These are phyloP conservation scores for Drosophila watanabei DNA, from an alignment of 1,140 invertebrate species.

Conservation along the genomic window DNA sequence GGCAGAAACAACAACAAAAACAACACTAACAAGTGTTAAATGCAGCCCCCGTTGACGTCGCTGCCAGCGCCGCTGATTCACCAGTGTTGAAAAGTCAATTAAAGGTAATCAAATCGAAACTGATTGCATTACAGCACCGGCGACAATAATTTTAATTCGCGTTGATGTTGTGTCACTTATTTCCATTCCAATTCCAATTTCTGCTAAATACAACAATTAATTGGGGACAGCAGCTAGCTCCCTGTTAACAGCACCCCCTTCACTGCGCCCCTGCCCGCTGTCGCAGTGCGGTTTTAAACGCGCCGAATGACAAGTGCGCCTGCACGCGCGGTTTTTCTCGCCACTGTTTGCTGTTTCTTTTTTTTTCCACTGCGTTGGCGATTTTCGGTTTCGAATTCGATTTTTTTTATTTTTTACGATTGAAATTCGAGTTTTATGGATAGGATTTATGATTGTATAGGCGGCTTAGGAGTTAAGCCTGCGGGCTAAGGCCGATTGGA, in stretches of 20 bases:
- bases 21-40: slow-evolving; percentile 62
- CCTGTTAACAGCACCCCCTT: not conserved
- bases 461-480: slow-evolving; percentile 23
- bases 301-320: slow-evolving; percentile 18
- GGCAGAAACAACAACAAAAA: not conserved
- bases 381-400: slow-evolving; percentile 20
- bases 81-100: slow-evolving; percentile 80
- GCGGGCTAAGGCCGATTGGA: not conserved
- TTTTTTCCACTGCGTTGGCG: slow-evolving; percentile 1
- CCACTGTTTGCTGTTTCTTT: slow-evolving; percentile 12
- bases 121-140: slow-evolving; percentile 71
- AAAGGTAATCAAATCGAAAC: slow-evolving; percentile 83
- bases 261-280: not conserved
- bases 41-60: slow-evolving; percentile 38
- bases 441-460: slow-evolving; percentile 22
- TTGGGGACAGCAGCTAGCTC: slow-evolving; percentile 28
- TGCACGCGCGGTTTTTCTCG: slow-evolving; percentile 39
- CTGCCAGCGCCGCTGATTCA: slow-evolving; percentile 58
- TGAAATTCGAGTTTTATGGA: slow-evolving; percentile 24
- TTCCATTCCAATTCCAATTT: slow-evolving; percentile 55
- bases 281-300: slow-evolving; percentile 40
- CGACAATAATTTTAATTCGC: slow-evolving; percentile 64
- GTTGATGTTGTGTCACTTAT: slow-evolving; percentile 53
- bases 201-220: slow-evolving; percentile 64
- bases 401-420: not conserved